Base-by-base conservation (phyloP, 2,888 invertebrate genomes). In the Hybos culiciformis region DNA sequence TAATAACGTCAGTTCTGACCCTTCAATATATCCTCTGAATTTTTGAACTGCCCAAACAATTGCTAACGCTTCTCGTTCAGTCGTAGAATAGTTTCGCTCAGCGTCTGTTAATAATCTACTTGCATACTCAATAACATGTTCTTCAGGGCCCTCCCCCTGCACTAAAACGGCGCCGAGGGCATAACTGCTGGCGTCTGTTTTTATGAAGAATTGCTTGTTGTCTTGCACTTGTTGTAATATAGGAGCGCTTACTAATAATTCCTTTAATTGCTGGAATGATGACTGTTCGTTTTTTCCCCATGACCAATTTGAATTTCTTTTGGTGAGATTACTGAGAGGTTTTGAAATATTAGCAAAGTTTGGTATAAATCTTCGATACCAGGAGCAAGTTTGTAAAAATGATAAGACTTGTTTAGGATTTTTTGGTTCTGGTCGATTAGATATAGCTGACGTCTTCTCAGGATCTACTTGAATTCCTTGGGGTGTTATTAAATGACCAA, bases 41-140 rank as follows among this genome's bases (percentile, higher is more conserved):
- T 47, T 46, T 7, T 37, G 17, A 8, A 45, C 41, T 19, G 46
- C 62, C 4, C 45, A 50, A 1, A 45, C 40, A 12, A 48, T 45
- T 6, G 49, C 63, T 1, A 62, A 44, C 0, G 55, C 57, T 50
- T 70, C 69, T 11, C 61, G 53, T 46, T 69, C 67, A 0, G 61
- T 65, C 0, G 61, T 60, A 0, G 58, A 50, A 34, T 67, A 68
- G 23, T 63, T 65, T 1, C 46, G 44, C 48, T 69, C 63, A 4
- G 58, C 53, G 9, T 39, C 9, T 3, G 45, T 52, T 17, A 57
- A 20, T 2, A 57, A 39, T 8, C 57, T 39, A 37, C 52, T 55
- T 1, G 54, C 53, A 42, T 55, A 59, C 29, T 56, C 54, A 4
- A 57, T 52, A 29, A 50, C 52, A 33, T 49, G 49, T 45, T 56